phyloP scores from a whole-genome alignment of 2,113 vertebrate genomes.

The Semnornis frantzii region DNA sequence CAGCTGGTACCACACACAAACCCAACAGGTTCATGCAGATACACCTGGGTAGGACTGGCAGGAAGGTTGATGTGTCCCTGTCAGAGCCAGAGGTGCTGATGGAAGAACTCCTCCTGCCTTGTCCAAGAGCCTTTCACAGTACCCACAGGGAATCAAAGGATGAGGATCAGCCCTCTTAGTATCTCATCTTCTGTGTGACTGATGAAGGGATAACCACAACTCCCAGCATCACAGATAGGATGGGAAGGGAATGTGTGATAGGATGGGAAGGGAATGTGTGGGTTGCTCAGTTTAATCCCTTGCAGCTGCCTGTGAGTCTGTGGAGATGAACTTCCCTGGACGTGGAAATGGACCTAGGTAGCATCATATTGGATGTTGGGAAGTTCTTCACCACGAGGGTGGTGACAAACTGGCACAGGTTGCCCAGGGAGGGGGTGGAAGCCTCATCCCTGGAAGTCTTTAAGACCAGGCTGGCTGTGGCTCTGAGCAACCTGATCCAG shows the following conservation, averaged over 20 bases:
- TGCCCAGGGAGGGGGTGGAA: too few relatives aligned
- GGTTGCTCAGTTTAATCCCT: not conserved
- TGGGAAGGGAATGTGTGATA: not conserved
- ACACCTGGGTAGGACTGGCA: not conserved
- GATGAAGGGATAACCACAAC: not conserved
- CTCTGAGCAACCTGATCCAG: too few relatives aligned
- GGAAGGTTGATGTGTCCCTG: not conserved
- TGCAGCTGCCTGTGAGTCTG: not conserved
- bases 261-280: too few relatives aligned
- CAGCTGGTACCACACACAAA: not conserved
- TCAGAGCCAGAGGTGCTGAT: not conserved
- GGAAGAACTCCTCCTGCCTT: not conserved
- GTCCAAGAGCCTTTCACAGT: conserved; percentile 11
- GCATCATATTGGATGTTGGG: not conserved
- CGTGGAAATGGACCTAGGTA: not conserved
- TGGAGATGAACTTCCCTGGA: not conserved
- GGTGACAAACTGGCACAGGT: too few relatives aligned
- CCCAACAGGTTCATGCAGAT: conserved; percentile 10
- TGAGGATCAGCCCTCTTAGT: not conserved
- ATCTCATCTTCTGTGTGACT: conserved; percentile 40
- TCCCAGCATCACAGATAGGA: not conserved
- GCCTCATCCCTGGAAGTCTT: too few relatives aligned
- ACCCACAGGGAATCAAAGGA: conserved; percentile 35
- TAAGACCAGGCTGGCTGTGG: too few relatives aligned
- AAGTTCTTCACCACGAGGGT: too few relatives aligned